Base-by-base conservation (phyloP, 2,797 vertebrate genomes). In the Syncerus caffer region DNA sequence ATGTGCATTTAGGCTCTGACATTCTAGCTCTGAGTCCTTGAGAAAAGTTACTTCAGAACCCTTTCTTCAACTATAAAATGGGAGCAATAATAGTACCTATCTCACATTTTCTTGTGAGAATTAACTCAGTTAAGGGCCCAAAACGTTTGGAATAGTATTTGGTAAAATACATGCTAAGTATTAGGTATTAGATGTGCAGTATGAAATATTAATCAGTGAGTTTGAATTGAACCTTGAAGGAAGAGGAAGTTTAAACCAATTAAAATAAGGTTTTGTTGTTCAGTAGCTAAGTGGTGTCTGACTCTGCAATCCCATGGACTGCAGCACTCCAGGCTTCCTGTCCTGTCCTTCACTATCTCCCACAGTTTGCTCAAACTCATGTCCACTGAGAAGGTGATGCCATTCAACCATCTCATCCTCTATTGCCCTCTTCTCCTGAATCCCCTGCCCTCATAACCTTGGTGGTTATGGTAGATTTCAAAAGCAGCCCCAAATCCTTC, bases 41-140 rank as follows among this genome's bases (percentile, higher is more conserved):
- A 90, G 85, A 90, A 93, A 92, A 67, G 21, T 34, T 92, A 31
- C 38, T 78, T 95, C 55, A 84, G 80, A 95, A 92, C 47, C n/a
- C 3, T 50, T 93, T 89, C 11, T 67, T 90, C 79, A 90, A 50
- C 50, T 29, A 55, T 7, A 87, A 92, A 85, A 80, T 55, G 15
- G 76, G 21, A 47, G 6, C 9, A 78, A 42, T 90, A 53, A 31
- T 25, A 83, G 17, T 82, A 42, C 16, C 25, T 45, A 16, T 4
- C 21, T 83, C 13, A 74, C 3, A 4, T 89, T 92, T 94, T 87
- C 83, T 84, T 57, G 45, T 34, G 13, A 31, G 1, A 10, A 60
- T 94, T 93, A 53, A 51, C 15, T 86, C 31, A 31, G 31, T 4
- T 7, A 86, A 50, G 23, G 25, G 13, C 9, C 13, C 60, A 31